Evolutionary conservation across 1,140 invertebrate species (phyloP).

Genomic region (Drosophila grimshawi): DNA sequence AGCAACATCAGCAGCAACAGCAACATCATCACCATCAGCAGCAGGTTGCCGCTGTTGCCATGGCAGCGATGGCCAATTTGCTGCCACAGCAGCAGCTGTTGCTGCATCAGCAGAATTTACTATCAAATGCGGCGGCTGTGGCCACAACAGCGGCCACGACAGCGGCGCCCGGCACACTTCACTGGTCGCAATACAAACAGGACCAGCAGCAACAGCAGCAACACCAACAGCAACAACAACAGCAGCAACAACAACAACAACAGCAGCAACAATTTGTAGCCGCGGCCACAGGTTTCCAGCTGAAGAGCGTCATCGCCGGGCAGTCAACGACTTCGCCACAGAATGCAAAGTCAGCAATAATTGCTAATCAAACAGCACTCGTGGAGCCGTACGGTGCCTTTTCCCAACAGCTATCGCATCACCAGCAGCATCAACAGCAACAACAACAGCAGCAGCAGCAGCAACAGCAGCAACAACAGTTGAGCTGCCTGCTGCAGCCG

Average conservation of each 20-base stretch:
- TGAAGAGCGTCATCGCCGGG: conserved; percentile 73
- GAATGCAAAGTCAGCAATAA: conserved; percentile 82
- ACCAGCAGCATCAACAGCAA: conserved; percentile 66
- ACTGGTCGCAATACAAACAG: conserved; percentile 80
- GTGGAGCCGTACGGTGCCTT: conserved; percentile 56
- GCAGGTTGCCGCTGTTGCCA: conserved; percentile 80
- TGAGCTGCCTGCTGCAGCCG: conserved; percentile 64
- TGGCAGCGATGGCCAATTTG: conserved; percentile 83
- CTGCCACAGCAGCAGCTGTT: conserved; percentile 80
- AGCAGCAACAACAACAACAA: conserved; percentile 63
- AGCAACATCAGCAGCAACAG: conserved; percentile 75
- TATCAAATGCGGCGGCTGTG: conserved; percentile 69
- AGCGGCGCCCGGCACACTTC: conserved; percentile 61
- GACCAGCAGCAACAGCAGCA: conserved; percentile 57
- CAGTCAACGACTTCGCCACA: conserved; percentile 77
- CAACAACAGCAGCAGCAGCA: conserved; percentile 84
- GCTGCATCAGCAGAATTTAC: conserved; percentile 79
- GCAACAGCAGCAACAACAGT: conserved; percentile 63
- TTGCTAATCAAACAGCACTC: conserved; percentile 82
- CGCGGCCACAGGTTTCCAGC: conserved; percentile 61
- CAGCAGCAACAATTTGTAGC: conserved; percentile 69
- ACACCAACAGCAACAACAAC: conserved; percentile 55
- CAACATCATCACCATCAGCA: conserved; percentile 80
- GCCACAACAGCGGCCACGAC: conserved; percentile 62
- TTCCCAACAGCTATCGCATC: conserved; percentile 48